These are phyloP conservation scores for Parnassius orleans DNA, from an alignment of 2,888 invertebrate genomes.

Conservation along the genomic window DNA sequence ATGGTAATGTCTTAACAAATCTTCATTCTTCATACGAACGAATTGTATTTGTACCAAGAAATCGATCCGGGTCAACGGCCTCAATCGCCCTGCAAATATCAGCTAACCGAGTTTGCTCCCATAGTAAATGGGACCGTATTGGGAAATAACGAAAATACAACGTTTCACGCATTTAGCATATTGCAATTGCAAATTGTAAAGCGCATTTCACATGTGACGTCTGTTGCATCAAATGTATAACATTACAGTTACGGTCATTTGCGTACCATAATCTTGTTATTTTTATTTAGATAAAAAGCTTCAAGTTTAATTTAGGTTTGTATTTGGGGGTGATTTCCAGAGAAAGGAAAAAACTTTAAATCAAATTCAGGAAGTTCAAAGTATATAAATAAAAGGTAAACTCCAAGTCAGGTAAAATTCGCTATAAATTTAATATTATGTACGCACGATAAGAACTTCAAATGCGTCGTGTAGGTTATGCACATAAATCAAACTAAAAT, in stretches of 20 bases:
- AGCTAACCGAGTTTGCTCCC: slow-evolving; percentile 18
- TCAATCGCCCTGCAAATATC: slow-evolving; percentile 12
- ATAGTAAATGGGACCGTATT: slow-evolving; percentile 18
- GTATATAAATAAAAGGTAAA: no score
- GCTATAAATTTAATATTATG: no score
- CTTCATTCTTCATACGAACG: slow-evolving; percentile 4
- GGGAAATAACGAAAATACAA: slow-evolving; percentile 22
- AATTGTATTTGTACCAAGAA: slow-evolving; percentile 6
- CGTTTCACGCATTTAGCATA: slow-evolving; percentile 8
- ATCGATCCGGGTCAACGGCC: slow-evolving; percentile 12
- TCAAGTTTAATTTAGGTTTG: slow-evolving; percentile 13
- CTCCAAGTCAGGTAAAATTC: no score
- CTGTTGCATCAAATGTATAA: slow-evolving; percentile 6
- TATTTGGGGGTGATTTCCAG: background rate
- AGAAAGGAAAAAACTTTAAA: no score
- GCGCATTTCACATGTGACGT: slow-evolving; percentile 4
- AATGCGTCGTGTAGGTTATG: no score
- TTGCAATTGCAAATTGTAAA: slow-evolving; percentile 6
- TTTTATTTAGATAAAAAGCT: no score
- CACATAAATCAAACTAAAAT: no score
- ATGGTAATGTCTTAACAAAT: slow-evolving; percentile 20
- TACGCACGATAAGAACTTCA: no score
- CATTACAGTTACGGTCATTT: background rate
- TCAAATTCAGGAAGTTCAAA: no score
- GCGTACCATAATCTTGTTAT: background rate